Conservation (phyloP, 1,140 invertebrate genomes). For the Drosophila kepulauana region DNA sequence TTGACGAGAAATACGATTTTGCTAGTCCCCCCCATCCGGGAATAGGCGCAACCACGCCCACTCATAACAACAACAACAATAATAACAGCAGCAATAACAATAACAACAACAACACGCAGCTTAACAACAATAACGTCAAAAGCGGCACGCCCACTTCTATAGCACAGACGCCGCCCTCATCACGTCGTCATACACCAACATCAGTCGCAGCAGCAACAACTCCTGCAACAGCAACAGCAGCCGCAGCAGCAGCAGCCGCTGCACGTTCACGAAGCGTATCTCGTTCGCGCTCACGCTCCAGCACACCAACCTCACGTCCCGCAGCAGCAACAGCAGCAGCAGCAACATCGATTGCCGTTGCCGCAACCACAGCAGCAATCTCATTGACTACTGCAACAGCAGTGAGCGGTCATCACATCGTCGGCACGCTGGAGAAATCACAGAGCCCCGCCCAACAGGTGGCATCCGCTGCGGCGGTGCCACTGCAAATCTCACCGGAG, state of each 20-base stretch:
- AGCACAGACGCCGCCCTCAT: conserved; percentile 33
- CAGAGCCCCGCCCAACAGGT: conserved; percentile 84
- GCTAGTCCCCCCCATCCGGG: conserved; percentile 85
- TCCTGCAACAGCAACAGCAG: conserved; percentile 55
- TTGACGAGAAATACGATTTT: conserved; percentile 89
- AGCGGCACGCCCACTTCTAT: conserved; percentile 33
- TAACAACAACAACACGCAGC: conserved; percentile 20
- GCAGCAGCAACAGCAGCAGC: conserved; percentile 64
- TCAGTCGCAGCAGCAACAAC: conserved; percentile 1
- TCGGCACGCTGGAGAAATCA: conserved; percentile 80
- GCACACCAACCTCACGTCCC: conserved; percentile 41
- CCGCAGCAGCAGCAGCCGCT: conserved; percentile 54
- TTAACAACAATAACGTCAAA: conserved; percentile 17
- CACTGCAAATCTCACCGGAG: conserved; percentile 82
- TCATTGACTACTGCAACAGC: conserved; percentile 30
- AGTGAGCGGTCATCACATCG: conserved; percentile 52
- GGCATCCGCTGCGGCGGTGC: conserved; percentile 74
- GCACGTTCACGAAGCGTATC: conserved; percentile 51
- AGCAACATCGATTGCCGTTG: conserved; percentile 62
- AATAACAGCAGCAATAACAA: conserved; percentile 41
- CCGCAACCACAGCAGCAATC: conserved; percentile 42
- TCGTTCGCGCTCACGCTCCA: conserved; percentile 41
- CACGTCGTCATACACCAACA: conserved; percentile 23
- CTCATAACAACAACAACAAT: conserved; percentile 32
- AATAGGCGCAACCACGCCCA: conserved; percentile 71